Base-by-base conservation (phyloP, 2,797 vertebrate genomes). In the Dermochelys coriacea region DNA sequence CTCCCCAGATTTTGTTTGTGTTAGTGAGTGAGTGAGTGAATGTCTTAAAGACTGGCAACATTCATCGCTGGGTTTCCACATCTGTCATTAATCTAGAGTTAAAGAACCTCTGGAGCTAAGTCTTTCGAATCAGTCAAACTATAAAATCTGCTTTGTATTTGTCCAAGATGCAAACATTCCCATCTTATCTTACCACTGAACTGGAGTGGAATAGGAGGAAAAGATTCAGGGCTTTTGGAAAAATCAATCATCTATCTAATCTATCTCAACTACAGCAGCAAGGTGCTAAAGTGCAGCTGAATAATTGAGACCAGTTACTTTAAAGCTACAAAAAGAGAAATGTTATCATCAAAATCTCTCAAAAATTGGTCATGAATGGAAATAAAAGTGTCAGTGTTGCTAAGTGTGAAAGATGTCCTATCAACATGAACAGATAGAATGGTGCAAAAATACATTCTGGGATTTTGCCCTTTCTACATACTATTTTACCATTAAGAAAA, bases 61-160 rank as follows among this genome's bases (percentile, higher is more conserved):
- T 92, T 95, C 79, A 52, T 49, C 86, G 81, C 78, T 81, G 21
- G 68, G 91, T 91, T 93, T 97, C 90, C 81, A 93, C 77, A 68
- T 91, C 87, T 90, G 29, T 82, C 94, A 95, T 92, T 82, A 96
- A 94, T 64, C 45, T n/a, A 50, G 12, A 91, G 91, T 80, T 90
- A 95, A 89, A 94, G 55, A 75, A 89, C 83, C 27, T 85, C 84
- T 85, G 87, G 54, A 93, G 57, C 80, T 47, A 78, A 87, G 87
- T 55, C n/a, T 37, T 95, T 45, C 85, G 71, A 97, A 89, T 88
- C 86, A 93, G 86, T 41, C 19, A 89, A 96, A 89, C 15, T 50
- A 93, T 51, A 57, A 64, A 89, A 82, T 71, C 41, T 91, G 89
- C 85, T 84, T 89, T 75, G 92, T 95, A 37, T 90, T 91, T 90